Percentiles rank a stretch among this genome's conserved stretches.
These are phyloP conservation scores for Baryphthengus martii DNA, from an alignment of 2,113 vertebrate genomes.

Conservation along the genomic window DNA sequence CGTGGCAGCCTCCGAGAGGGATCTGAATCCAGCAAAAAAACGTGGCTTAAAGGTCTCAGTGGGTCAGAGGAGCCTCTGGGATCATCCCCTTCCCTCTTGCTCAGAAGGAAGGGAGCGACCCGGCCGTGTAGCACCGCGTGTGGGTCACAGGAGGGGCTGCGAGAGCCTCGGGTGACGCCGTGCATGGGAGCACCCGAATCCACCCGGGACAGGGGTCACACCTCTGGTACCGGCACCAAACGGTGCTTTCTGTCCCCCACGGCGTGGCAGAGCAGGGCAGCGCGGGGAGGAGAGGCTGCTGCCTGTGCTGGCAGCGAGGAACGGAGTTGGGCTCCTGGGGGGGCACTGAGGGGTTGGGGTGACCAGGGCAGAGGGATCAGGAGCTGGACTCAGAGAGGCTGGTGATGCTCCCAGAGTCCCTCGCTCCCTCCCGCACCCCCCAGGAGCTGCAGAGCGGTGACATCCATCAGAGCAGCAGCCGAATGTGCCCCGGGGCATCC, in stretches of 20 bases:
- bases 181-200: accelerated
- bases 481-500: background rate
- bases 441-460: background rate
- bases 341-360: background rate
- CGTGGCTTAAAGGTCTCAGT: accelerated
- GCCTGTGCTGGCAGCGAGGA: accelerated
- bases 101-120: background rate
- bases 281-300: background rate
- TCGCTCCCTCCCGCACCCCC: background rate
- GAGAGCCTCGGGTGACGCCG: accelerated
- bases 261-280: background rate
- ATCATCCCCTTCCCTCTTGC: background rate
- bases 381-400: background rate
- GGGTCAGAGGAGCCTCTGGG: accelerated
- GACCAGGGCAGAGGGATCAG: background rate
- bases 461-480: background rate
- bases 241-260: too few species aligned
- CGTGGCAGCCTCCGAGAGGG: accelerated
- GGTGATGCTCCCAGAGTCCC: background rate
- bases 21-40: accelerated
- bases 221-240: accelerated
- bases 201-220: accelerated
- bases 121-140: too few species aligned
- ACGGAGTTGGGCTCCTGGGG: background rate
- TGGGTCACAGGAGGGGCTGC: background rate